These are phyloP conservation scores for Colletes gigas DNA, from an alignment of 1,140 invertebrate genomes.

Conservation along the genomic window DNA sequence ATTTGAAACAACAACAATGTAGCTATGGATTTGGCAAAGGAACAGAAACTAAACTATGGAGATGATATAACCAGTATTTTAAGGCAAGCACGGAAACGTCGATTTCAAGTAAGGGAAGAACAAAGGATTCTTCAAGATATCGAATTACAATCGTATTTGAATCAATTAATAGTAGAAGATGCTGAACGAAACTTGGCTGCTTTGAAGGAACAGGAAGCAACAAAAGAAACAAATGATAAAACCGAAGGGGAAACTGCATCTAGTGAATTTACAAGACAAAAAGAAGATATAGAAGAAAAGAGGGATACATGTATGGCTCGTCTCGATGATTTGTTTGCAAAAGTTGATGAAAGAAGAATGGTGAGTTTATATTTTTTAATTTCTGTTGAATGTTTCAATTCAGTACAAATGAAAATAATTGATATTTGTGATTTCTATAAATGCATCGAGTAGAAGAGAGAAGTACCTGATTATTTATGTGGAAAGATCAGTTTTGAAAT, in stretches of 20 bases:
- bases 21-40: conserved; percentile 96
- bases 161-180: conserved; percentile 92
- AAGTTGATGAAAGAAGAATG: conserved; percentile 95
- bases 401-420: neutral
- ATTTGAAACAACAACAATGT: conserved; percentile 31
- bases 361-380: conserved; percentile 82
- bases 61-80: conserved; percentile 97
- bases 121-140: conserved; percentile 97
- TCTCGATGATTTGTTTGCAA: conserved; percentile 93
- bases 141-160: conserved; percentile 93
- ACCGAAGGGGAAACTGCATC: conserved; percentile 58
- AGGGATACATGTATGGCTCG: conserved; percentile 86
- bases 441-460: conserved; percentile 89
- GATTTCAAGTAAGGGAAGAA: conserved; percentile 96
- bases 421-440: conserved; percentile 40
- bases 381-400: neutral
- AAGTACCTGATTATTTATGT: conserved; percentile 99
- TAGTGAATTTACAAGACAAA: conserved; percentile 76
- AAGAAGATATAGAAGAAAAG: conserved; percentile 88
- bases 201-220: conserved; percentile 83
- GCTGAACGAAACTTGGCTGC: conserved; percentile 87
- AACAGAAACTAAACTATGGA: conserved; percentile 97
- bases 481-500: conserved; percentile 99
- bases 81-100: conserved; percentile 93
- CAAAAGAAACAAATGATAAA: conserved; percentile 76